Evolutionary conservation across 2,797 vertebrate species (phyloP), one percentile per base, ranked within the genome.

Genomic region (Leptoclinus maculatus): DNA sequence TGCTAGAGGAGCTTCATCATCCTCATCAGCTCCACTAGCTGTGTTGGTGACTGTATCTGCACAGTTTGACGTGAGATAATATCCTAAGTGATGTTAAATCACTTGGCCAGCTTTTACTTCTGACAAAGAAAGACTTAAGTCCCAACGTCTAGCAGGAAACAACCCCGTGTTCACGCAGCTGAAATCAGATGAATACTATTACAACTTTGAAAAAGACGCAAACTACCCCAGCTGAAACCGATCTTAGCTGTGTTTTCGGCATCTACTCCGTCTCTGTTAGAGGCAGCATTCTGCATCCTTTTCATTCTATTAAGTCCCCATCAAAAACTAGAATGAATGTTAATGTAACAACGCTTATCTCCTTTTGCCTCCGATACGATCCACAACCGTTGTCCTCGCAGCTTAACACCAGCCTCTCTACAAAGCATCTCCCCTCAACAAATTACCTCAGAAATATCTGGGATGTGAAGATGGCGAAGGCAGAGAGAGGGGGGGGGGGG

Each of bases 401-500:
- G 64, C 38, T 43, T 41, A 54, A 32, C 41, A 38, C 49, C 65
- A 71, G 65, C 68, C 53, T 67, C 63, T 32, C 25, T 68, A 69
- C 66, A 60, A 72, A 78, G 21, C 2, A 17, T 64, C 69, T 38
- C 43, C 32, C 56, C 27, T 10, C 69, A 83, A 80, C 71, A 83
- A 92, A 88, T 75, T 71, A 67, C 70, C 62, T 76, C 62, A 75
- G 75, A 87, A 83, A 82, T 83, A 78, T 81, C 59, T 69, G 69
- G 68, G 77, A 82, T 85, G 81, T 80, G 82, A 83, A 39, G 78
- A 65, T 10, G 78, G 73, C 38, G 25, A 68, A 45, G 62, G 53
- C 16, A 51, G n/a, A 16, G 58, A 7, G 8, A n/a, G 27, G 29
- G 34, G 11, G 25, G 11, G 54, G 23, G 51, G 60, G 59, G 66